These are phyloP conservation scores for Hystrix brachyura DNA, from an alignment of 2,113 vertebrate species.

Conservation along the genomic window DNA sequence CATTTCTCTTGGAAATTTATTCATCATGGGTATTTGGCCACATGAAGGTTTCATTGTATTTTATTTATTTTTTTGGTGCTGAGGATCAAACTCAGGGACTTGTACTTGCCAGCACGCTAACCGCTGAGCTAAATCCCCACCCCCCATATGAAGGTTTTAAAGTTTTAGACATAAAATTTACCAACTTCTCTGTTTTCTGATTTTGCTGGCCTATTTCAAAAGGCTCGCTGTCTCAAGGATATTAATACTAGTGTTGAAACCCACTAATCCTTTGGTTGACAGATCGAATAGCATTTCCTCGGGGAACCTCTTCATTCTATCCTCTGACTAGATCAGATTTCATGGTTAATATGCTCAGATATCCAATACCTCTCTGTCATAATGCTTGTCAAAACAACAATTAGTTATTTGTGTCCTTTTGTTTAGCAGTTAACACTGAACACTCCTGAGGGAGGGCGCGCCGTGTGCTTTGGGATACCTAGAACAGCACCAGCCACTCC, in stretches of 20 bases:
- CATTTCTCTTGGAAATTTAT: constrained; percentile 30
- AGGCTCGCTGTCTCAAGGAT: not conserved
- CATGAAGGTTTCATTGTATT: no score
- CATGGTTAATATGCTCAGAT: not conserved
- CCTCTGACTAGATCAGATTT: constrained; percentile 28
- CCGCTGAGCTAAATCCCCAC: no score
- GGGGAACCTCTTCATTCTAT: constrained; percentile 23
- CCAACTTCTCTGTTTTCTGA: not conserved
- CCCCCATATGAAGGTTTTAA: not conserved
- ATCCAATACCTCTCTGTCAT: not conserved
- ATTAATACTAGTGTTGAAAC: constrained; percentile 48
- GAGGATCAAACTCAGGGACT: no score
- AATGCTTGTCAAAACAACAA: not conserved
- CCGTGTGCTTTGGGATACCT: accelerated
- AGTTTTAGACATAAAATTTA: constrained; percentile 40
- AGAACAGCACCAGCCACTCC: no score
- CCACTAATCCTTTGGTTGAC: constrained; percentile 33
- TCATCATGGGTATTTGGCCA: not conserved
- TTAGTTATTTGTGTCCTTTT: not conserved
- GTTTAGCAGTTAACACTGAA: not conserved
- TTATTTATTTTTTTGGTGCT: no score
- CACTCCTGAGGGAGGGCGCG: not conserved
- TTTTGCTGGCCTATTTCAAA: constrained; percentile 25
- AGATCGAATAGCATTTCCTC: constrained; percentile 63
- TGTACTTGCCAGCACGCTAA: no score